phyloP scores from a whole-genome alignment of 2,113 vertebrate genomes.

The Sceloporus tristichus region DNA sequence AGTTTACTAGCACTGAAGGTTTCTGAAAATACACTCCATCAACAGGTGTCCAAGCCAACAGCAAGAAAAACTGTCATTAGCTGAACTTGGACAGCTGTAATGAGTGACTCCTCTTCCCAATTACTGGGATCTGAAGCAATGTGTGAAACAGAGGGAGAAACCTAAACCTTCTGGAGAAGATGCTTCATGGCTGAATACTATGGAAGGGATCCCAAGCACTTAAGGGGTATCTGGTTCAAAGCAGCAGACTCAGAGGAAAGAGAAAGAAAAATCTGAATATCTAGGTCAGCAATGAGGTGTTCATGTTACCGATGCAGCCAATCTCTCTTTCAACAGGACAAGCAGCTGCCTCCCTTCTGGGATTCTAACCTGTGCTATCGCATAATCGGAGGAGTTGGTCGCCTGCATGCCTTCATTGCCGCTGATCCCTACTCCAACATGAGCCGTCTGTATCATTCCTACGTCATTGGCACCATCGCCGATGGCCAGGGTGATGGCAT shows the following conservation, averaged over 20 bases:
- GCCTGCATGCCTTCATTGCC: conserved; percentile 99
- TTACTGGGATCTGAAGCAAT: neutral
- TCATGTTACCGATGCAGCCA: neutral
- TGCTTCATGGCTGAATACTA: neutral
- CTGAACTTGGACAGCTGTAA: conserved; percentile 16
- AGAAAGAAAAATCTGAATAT: neutral
- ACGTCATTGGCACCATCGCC: conserved; percentile 98
- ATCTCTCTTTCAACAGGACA: conserved; percentile 9
- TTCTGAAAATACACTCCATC: neutral
- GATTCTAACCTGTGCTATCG: conserved; percentile 93
- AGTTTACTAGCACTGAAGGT: conserved; percentile 7
- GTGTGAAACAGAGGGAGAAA: conserved; percentile 24
- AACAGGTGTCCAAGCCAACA: neutral
- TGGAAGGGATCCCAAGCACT: neutral
- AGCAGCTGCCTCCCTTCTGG: neutral
- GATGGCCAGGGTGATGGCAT: conserved; percentile 97
- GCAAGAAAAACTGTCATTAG: neutral
- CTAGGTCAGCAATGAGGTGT: neutral
- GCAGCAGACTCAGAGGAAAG: conserved; percentile 15
- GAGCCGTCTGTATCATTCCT: conserved; percentile 98
- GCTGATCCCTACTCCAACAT: conserved; percentile 97
- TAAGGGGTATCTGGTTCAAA: neutral
- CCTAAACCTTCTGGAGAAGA: neutral
- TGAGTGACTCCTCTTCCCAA: neutral
- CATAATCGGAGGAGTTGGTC: conserved; percentile 97